Percentiles rank a stretch among this genome's conserved stretches.
Evolutionary conservation across 1,140 invertebrate species (phyloP).

Genomic region (Aphis craccivora): DNA sequence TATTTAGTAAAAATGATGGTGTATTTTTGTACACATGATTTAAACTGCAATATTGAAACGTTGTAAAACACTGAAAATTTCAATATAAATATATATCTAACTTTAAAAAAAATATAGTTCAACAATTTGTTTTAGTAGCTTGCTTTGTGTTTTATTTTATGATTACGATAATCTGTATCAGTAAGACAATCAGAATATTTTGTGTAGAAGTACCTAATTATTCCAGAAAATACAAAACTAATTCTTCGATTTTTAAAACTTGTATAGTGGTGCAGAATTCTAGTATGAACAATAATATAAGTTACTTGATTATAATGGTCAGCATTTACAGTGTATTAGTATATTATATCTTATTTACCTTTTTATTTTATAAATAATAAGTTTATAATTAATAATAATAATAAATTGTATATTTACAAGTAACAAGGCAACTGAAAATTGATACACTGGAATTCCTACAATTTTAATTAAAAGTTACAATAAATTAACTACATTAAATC

Average conservation of each 20-base stretch:
- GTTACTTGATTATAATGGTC: not conserved
- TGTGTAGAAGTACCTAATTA: too few relatives aligned
- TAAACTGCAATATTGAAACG: too few relatives aligned
- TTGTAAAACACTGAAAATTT: too few relatives aligned
- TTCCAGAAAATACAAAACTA: not conserved
- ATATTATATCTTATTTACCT: not conserved
- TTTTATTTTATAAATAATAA: constrained; percentile 10
- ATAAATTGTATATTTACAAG: not conserved
- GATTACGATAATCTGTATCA: too few relatives aligned
- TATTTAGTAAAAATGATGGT: not conserved
- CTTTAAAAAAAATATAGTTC: too few relatives aligned
- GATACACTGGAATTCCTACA: not conserved
- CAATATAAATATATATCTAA: too few relatives aligned
- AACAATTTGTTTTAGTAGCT: too few relatives aligned
- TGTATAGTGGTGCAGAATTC: not conserved
- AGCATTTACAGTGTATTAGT: not conserved
- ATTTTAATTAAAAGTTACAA: constrained; percentile 9
- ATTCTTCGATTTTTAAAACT: not conserved
- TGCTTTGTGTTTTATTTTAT: too few relatives aligned
- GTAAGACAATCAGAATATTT: too few relatives aligned
- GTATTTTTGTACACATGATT: too few relatives aligned
- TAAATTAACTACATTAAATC: not conserved
- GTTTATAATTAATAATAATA: too few relatives aligned
- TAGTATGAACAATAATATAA: not conserved
- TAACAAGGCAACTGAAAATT: not conserved